These are phyloP conservation scores for Leucosticte australis DNA, from an alignment of 2,113 vertebrate species.

Conservation along the genomic window DNA sequence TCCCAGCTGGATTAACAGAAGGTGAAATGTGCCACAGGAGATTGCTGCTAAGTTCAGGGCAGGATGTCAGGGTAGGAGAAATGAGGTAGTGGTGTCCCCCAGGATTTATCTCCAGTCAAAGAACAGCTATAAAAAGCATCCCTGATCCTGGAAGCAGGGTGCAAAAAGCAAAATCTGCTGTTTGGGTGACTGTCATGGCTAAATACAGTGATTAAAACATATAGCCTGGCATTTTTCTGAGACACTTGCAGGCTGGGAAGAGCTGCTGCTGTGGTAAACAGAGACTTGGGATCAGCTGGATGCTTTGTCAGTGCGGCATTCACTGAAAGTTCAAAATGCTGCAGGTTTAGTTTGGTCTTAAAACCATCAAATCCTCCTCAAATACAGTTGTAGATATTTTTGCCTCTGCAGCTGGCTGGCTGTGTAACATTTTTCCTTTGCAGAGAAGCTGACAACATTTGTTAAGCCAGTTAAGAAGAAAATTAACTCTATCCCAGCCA, in stretches of 20 bases:
- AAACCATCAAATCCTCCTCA: not conserved
- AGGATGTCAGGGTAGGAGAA: not conserved
- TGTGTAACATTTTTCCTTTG: not conserved
- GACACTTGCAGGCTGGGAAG: not conserved
- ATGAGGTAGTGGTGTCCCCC: not conserved
- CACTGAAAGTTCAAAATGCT: not conserved
- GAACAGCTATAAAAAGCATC: not conserved
- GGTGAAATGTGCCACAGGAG: not conserved
- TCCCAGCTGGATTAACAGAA: not conserved
- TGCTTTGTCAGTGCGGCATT: not conserved
- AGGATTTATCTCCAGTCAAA: not conserved
- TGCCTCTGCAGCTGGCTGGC: not conserved
- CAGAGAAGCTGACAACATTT: not conserved
- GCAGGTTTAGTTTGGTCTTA: not conserved
- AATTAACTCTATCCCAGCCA: not conserved
- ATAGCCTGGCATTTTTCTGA: not conserved
- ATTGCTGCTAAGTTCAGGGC: not conserved
- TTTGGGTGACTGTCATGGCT: slow-evolving; percentile 9
- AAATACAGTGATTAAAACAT: slow-evolving; percentile 8
- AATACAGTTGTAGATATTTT: not conserved
- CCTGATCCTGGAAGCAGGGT: not conserved
- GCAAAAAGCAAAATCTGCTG: not conserved
- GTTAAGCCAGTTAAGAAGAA: not conserved
- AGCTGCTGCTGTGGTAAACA: not conserved
- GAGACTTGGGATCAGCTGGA: not conserved